phyloP scores from a whole-genome alignment of 2,888 invertebrate genomes.

The Drosophila siamana region DNA sequence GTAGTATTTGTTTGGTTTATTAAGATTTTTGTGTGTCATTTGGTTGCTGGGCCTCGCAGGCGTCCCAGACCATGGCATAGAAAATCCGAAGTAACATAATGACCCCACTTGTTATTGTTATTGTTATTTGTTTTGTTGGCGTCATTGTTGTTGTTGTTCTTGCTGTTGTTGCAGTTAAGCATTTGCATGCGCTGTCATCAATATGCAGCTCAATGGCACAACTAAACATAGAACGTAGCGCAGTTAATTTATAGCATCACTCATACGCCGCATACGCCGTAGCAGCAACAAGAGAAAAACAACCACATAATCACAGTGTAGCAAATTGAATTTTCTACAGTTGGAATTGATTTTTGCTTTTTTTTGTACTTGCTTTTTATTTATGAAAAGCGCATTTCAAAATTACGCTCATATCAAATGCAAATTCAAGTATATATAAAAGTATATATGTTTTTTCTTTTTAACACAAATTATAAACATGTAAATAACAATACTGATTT shows the following conservation, averaged over 20 bases:
- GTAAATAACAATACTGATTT: too few relatives aligned
- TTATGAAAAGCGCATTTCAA: too few relatives aligned
- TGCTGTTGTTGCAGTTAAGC: constrained; percentile 1
- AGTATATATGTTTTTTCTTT: too few relatives aligned
- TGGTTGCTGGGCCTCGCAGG: constrained; percentile 27
- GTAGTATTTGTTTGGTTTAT: constrained; percentile 27
- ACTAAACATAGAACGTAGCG: constrained; percentile 27
- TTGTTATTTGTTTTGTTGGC: background rate
- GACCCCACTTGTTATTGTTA: constrained; percentile 36
- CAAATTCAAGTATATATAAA: too few relatives aligned
- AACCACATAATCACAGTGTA: constrained; percentile 5
- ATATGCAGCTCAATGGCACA: constrained; percentile 44
- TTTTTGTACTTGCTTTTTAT: too few relatives aligned
- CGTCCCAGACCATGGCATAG: constrained; percentile 84
- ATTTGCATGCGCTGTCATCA: constrained; percentile 31
- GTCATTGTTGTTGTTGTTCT: background rate
- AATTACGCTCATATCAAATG: too few relatives aligned
- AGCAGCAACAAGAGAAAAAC: background rate
- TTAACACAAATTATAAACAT: too few relatives aligned
- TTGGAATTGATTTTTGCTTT: too few relatives aligned
- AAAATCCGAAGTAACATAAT: constrained; percentile 71
- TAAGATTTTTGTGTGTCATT: constrained; percentile 48
- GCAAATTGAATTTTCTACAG: background rate
- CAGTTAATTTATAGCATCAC: constrained; percentile 67
- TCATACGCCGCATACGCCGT: constrained; percentile 47